phyloP scores from a whole-genome alignment of 2,888 invertebrate species.

The Eupithecia dodoneata region DNA sequence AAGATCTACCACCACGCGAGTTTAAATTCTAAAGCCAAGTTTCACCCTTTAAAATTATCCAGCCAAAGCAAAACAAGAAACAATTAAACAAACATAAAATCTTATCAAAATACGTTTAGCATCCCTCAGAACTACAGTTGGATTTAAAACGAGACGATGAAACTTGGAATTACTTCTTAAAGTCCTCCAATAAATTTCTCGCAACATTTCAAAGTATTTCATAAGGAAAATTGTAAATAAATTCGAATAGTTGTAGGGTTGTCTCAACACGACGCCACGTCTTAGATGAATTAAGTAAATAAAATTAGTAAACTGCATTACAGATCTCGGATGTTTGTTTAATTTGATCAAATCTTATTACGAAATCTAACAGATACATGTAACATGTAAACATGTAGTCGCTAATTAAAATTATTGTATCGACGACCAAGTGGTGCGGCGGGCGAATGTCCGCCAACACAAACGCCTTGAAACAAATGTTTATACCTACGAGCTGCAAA shows the following conservation, averaged over 20 bases:
- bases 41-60: slow-evolving; percentile 12
- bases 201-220: slow-evolving; percentile 69
- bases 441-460: no score
- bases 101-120: slow-evolving; percentile 49
- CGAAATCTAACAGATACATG: not conserved
- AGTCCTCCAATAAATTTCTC: slow-evolving; percentile 70
- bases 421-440: no score
- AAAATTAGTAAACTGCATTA: not conserved
- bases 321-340: not conserved
- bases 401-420: no score
- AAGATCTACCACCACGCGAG: not conserved
- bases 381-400: not conserved
- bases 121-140: slow-evolving; percentile 44
- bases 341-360: not conserved
- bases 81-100: slow-evolving; percentile 44
- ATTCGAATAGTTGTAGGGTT: slow-evolving; percentile 55
- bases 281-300: not conserved
- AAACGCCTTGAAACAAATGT: no score
- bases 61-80: slow-evolving; percentile 30
- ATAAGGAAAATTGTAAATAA: slow-evolving; percentile 74
- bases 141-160: slow-evolving; percentile 48
- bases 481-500: no score
- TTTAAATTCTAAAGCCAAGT: not conserved
- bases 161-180: slow-evolving; percentile 66
- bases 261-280: slow-evolving; percentile 11